A percentile compares a stretch with the other conserved stretches of the same genome.
Conservation (phyloP, 2,888 invertebrate genomes). For the Aquatica leii region DNA sequence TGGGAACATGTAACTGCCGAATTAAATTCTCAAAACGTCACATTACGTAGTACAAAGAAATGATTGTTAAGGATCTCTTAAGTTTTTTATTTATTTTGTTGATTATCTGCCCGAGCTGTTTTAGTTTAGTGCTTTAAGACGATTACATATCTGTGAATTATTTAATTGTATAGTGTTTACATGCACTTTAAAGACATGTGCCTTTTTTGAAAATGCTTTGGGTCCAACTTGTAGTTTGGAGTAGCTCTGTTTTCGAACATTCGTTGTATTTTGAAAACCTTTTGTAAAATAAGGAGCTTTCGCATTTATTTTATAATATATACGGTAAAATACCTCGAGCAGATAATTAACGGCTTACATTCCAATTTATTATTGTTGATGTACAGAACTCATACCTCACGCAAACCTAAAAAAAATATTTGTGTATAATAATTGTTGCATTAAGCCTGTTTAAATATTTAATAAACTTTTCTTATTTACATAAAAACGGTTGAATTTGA, state of each 20-base stretch:
- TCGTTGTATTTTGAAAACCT: no score
- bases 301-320: no score
- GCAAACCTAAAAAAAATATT: constrained; percentile 9
- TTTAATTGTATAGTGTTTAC: no score
- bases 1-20: constrained; percentile 63
- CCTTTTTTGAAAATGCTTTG: no score
- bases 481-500: constrained; percentile 36
- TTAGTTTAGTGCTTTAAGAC: background rate
- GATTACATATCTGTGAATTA: no score
- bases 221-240: no score
- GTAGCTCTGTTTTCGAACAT: no score
- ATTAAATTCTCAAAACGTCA: constrained; percentile 36
- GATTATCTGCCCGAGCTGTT: constrained; percentile 7
- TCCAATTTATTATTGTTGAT: background rate
- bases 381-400: constrained; percentile 9
- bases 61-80: constrained; percentile 35
- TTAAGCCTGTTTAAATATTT: constrained; percentile 15
- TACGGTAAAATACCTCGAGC: background rate
- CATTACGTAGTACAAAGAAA: constrained; percentile 27
- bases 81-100: constrained; percentile 17
- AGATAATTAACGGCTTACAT: constrained; percentile 9
- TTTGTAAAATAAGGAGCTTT: no score
- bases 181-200: no score
- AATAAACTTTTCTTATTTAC: constrained; percentile 26
- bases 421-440: constrained; percentile 16